These are phyloP conservation scores for Molossus molossus DNA, from an alignment of 2,797 vertebrate genomes.

Conservation along the genomic window DNA sequence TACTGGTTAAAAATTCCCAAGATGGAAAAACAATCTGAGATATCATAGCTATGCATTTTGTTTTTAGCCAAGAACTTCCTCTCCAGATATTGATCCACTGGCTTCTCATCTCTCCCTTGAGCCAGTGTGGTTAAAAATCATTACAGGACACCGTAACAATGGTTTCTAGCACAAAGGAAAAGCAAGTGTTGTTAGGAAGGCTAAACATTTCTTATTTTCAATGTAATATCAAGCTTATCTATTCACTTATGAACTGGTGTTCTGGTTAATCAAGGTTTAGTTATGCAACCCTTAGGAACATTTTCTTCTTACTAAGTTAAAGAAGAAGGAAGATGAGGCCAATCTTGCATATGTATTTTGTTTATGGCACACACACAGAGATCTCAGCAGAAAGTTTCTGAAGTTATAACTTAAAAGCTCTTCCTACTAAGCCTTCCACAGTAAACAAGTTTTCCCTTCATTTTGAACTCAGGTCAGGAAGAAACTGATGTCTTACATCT, in stretches of 20 bases:
- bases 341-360: not conserved
- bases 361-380: constrained; percentile 7
- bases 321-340: not conserved
- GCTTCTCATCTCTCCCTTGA: constrained; percentile 47
- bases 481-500: not conserved
- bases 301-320: not conserved
- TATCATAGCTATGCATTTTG: constrained; percentile 69
- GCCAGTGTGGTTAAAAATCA: constrained; percentile 47
- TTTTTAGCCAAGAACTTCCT: constrained; percentile 77
- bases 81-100: constrained; percentile 75
- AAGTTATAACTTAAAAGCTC: not conserved
- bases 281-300: not conserved
- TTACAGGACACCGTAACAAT: not conserved
- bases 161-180: not conserved
- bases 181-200: not conserved
- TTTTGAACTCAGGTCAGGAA: not conserved
- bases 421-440: not conserved
- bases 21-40: constrained; percentile 50
- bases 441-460: not conserved
- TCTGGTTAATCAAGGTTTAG: not conserved
- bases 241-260: constrained; percentile 46
- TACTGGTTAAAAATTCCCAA: constrained; percentile 73
- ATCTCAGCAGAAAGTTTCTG: not conserved
- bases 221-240: not conserved
- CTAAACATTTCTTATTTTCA: not conserved